Evolutionary conservation across 2,113 vertebrate genomes (phyloP).

Genomic region (Onychorhynchus coronatus): DNA sequence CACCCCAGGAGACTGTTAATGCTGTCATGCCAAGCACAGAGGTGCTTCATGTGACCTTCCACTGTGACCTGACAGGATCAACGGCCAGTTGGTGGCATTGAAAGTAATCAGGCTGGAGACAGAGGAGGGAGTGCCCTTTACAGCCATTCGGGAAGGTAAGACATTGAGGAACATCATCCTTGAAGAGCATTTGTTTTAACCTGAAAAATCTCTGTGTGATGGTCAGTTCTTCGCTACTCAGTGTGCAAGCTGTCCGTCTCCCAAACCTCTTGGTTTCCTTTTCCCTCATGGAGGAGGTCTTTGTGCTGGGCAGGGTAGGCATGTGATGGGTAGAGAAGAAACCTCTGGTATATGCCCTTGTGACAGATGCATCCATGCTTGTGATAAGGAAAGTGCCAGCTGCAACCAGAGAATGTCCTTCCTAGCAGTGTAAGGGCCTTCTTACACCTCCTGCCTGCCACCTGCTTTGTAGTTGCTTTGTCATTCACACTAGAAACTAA

Average conservation of each 20-base stretch:
- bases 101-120: constrained; percentile 87
- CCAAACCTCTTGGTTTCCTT: neutral
- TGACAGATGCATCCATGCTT: neutral
- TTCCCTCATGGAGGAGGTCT: neutral
- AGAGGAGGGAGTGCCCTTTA: constrained; percentile 89
- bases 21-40: neutral
- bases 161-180: neutral
- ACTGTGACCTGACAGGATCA: constrained; percentile 76
- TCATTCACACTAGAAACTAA: neutral
- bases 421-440: neutral
- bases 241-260: neutral
- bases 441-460: neutral
- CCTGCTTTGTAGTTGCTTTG: neutral
- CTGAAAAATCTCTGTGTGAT: neutral
- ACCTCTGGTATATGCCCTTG: neutral
- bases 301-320: neutral
- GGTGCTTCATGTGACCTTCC: neutral
- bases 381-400: neutral
- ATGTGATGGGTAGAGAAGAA: neutral
- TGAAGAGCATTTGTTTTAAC: neutral
- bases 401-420: neutral
- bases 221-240: neutral
- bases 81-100: constrained; percentile 85
- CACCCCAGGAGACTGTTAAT: neutral
- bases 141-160: constrained; percentile 88